These are phyloP conservation scores for Rhinoptilus africanus DNA, from an alignment of 2,113 vertebrate genomes.

Conservation along the genomic window DNA sequence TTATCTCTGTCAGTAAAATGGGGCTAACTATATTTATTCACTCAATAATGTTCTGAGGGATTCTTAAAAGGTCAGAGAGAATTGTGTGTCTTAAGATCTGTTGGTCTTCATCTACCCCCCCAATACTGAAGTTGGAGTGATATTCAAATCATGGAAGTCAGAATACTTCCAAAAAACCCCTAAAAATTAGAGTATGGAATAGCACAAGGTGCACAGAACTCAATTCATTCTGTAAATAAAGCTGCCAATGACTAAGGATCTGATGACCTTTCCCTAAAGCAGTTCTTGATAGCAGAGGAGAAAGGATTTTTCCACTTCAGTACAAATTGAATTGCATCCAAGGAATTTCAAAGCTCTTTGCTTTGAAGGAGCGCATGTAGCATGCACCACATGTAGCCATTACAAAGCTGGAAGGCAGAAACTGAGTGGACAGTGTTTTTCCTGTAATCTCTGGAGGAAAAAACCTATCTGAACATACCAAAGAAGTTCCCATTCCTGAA, in stretches of 20 bases:
- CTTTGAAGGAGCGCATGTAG: not conserved
- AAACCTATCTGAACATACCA: not conserved
- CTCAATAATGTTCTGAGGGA: not conserved
- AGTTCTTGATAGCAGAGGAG: not conserved
- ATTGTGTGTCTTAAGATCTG: not conserved
- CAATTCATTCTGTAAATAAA: not conserved
- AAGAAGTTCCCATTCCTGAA: not conserved
- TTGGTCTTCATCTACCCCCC: not conserved
- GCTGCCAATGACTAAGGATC: not conserved
- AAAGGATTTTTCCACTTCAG: slow-evolving; percentile 33
- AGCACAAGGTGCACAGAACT: not conserved
- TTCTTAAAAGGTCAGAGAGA: not conserved
- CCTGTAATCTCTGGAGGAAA: not conserved
- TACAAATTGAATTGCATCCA: slow-evolving; percentile 3
- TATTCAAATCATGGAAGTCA: not conserved
- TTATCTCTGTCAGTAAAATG: slow-evolving; percentile 9
- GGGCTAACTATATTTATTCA: slow-evolving; percentile 31
- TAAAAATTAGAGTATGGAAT: not conserved
- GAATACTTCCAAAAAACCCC: not conserved
- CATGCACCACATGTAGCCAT: not conserved
- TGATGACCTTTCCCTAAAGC: slow-evolving; percentile 7
- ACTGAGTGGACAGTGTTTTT: not conserved
- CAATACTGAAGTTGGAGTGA: not conserved
- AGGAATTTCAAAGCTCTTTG: not conserved
- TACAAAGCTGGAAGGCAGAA: not conserved